Conservation (phyloP, 1,140 invertebrate genomes). For the Planococcus citri region DNA sequence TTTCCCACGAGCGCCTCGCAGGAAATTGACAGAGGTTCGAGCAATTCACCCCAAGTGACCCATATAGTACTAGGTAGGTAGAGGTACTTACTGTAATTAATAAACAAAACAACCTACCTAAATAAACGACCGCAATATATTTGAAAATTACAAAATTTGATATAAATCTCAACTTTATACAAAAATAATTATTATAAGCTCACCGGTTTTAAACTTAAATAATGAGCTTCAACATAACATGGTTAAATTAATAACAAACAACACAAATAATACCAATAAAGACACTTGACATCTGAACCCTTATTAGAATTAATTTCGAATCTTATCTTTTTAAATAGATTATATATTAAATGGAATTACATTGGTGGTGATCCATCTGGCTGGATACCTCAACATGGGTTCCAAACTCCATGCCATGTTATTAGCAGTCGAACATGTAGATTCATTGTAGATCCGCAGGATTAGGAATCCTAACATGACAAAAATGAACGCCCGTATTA, state of each 20-base stretch:
- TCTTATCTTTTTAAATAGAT: background rate
- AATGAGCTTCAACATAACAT: background rate
- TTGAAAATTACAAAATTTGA: background rate
- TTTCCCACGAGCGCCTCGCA: no score
- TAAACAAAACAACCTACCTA: no score
- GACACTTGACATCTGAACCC: background rate
- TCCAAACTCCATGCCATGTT: conserved; percentile 66
- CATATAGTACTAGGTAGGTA: no score
- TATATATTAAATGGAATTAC: conserved; percentile 39
- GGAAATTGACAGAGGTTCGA: no score
- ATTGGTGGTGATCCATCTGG: conserved; percentile 79
- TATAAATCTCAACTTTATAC: background rate
- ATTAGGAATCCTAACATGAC: conserved; percentile 76
- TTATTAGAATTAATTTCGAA: background rate
- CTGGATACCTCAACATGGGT: conserved; percentile 74
- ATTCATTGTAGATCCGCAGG: conserved; percentile 71
- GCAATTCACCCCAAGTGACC: no score
- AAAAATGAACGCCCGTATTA: conserved; percentile 76
- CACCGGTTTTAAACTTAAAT: background rate
- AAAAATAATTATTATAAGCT: background rate
- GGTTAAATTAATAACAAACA: background rate
- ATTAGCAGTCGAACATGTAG: conserved; percentile 67
- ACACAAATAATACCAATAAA: background rate
- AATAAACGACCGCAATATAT: background rate
- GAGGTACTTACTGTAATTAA: no score